Percentiles rank a stretch among this genome's conserved stretches.
Evolutionary conservation across 2,797 vertebrate species (phyloP).

Genomic region (Otus scops): DNA sequence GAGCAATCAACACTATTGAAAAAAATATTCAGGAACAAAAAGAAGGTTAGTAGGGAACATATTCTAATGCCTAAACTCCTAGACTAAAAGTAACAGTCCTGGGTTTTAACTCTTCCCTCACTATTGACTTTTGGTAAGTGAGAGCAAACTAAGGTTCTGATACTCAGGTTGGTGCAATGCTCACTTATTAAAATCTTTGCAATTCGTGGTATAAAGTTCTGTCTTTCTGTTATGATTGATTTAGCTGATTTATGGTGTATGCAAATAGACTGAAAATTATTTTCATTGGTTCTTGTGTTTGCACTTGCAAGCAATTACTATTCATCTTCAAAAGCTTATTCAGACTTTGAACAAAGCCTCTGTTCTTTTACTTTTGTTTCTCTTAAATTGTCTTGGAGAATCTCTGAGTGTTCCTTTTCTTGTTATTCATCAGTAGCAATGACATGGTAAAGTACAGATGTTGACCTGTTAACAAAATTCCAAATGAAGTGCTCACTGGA

Average conservation of each 20-base stretch:
- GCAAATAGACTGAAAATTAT: conserved; percentile 4
- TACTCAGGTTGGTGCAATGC: not conserved
- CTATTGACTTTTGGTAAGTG: not conserved
- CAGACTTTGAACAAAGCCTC: not conserved
- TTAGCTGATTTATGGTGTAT: not conserved
- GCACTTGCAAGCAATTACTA: not conserved
- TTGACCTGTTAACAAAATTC: not conserved
- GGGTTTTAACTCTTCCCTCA: not conserved
- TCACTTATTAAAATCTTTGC: not conserved
- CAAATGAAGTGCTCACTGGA: not conserved
- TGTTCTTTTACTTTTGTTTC: not conserved
- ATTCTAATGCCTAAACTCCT: not conserved
- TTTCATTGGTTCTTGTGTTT: not conserved
- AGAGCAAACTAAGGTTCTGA: not conserved
- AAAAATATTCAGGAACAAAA: conserved; percentile 40
- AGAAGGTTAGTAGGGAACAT: not conserved
- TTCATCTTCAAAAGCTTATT: not conserved
- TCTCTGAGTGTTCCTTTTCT: not conserved
- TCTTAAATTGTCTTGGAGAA: not conserved
- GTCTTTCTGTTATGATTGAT: not conserved
- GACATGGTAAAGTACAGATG: not conserved
- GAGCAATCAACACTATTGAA: conserved; percentile 35
- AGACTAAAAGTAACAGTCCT: not conserved
- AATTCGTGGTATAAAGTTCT: not conserved
- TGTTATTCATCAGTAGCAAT: not conserved